Evolutionary conservation across 2,888 invertebrate genomes (phyloP), one percentile per base, ranked within the genome.

Genomic region (Sacculina carcini): DNA sequence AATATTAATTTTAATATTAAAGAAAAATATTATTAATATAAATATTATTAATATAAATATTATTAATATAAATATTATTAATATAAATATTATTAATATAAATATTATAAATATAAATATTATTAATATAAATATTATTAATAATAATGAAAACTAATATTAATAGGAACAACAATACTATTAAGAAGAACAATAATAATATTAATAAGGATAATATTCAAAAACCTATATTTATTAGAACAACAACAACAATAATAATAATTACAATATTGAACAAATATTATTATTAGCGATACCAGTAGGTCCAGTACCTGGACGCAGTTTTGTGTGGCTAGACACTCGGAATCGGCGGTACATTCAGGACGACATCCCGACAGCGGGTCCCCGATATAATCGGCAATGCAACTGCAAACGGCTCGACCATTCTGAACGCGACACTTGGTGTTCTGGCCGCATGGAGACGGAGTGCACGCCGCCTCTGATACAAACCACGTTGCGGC

Each of bases 301-400:
- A 3, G 10, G 23, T 19, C 5, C 23, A 23, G 10, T 14, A 44
- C 44, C 44, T 77, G 71, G 2, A 66, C 65, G 61, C 85, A 86
- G 52, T 77, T 74, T 58, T 78, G 74, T 56, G 76, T 73, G 31
- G 55, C 48, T 14, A 56, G 42, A 51, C 61, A 62, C 24, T 62
- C 59, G 31, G 51, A 50, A 50, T 60, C 59, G n/a, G 56, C 52
- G 36, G 59, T 60, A 34, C 62, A 62, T 53, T 62, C 62, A 23
- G 58, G 59, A 29, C 59, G 51, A 48, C 62, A 62, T 14, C 60
- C 61, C 10, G 52, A 53, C 28, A 60, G 49, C 21, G 60, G 60
- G 53, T 59, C 57, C n/a, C 60, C 60, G 40, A 59, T 55, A 51
- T 53, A 58, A 50, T 55, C 50, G 24, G 29, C 14, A n/a, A 42